A percentile compares a stretch with the other conserved stretches of the same genome.
These are phyloP conservation scores for Sminthurides aquaticus DNA, from an alignment of 2,888 invertebrate genomes.

Conservation along the genomic window DNA sequence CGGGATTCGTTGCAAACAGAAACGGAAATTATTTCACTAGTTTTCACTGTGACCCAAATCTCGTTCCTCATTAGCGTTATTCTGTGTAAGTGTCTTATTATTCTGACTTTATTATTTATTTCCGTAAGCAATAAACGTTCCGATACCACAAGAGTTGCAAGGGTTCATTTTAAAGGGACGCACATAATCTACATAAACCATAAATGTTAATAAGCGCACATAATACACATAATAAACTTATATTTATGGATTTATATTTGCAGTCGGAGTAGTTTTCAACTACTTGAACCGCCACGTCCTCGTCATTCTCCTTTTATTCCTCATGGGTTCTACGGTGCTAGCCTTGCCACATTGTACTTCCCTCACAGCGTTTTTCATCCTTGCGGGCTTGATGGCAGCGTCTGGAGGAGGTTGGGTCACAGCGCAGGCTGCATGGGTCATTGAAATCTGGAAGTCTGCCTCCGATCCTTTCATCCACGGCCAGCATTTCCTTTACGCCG, in stretches of 20 bases:
- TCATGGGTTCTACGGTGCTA: slow-evolving; percentile 16
- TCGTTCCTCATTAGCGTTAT: slow-evolving; percentile 4
- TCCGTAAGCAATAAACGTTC: background rate
- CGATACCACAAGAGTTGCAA: too few relatives aligned
- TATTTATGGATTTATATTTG: too few relatives aligned
- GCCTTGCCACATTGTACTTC: slow-evolving; percentile 16
- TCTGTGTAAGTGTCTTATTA: slow-evolving; percentile 8
- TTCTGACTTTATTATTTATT: background rate
- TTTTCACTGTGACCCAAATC: slow-evolving; percentile 25
- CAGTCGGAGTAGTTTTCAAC: slow-evolving; percentile 27
- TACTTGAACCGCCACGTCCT: slow-evolving; percentile 24
- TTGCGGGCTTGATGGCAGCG: slow-evolving; percentile 22
- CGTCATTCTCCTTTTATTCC: slow-evolving; percentile 15
- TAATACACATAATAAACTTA: too few relatives aligned
- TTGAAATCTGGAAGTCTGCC: slow-evolving; percentile 31
- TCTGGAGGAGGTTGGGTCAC: slow-evolving; percentile 26
- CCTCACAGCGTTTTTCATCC: slow-evolving; percentile 17
- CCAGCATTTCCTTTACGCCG: slow-evolving; percentile 30
- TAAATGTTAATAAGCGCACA: too few relatives aligned
- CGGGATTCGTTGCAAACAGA: slow-evolving; percentile 26
- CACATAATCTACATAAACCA: too few relatives aligned
- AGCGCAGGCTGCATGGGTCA: slow-evolving; percentile 35
- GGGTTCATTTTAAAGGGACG: too few relatives aligned
- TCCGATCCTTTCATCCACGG: slow-evolving; percentile 31
- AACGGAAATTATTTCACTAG: slow-evolving; percentile 25